Percentiles rank a stretch among this genome's conserved stretches.
phyloP scores from a whole-genome alignment of 1,140 invertebrate genomes.

The Spodoptera litura region DNA sequence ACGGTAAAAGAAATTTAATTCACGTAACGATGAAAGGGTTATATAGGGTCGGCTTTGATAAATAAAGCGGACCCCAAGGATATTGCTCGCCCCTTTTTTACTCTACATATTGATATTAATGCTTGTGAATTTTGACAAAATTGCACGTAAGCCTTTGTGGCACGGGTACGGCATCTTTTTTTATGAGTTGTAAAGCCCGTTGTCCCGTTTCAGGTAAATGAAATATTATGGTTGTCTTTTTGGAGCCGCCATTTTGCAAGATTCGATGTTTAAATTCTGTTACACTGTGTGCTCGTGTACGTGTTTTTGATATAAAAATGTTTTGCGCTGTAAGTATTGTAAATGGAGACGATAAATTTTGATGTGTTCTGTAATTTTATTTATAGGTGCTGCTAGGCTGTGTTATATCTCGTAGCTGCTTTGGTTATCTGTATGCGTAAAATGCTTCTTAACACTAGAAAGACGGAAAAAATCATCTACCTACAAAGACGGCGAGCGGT shows the following conservation, averaged over 20 bases:
- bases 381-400: neutral
- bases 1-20: constrained; percentile 86
- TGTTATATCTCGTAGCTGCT: neutral
- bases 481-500: too few species aligned
- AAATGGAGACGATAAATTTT: constrained; percentile 26
- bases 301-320: constrained; percentile 16
- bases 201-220: constrained; percentile 37
- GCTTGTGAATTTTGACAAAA: constrained; percentile 84
- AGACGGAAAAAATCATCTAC: too few species aligned
- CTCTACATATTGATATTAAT: constrained; percentile 85
- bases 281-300: neutral
- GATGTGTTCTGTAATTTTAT: constrained; percentile 14
- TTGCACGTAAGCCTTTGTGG: constrained; percentile 65
- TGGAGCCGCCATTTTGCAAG: constrained; percentile 1
- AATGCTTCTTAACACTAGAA: too few species aligned
- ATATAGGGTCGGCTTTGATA: constrained; percentile 78
- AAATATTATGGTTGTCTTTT: constrained; percentile 40
- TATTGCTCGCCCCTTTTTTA: constrained; percentile 81
- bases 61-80: constrained; percentile 78
- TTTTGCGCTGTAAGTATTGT: constrained; percentile 12
- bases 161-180: constrained; percentile 45
- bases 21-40: constrained; percentile 85
- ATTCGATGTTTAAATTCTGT: too few species aligned
- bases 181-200: constrained; percentile 22
- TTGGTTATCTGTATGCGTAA: too few species aligned